Evolutionary conservation across 2,888 invertebrate species (phyloP), one percentile per base, ranked within the genome.

Genomic region (Poecilus cupreus): DNA sequence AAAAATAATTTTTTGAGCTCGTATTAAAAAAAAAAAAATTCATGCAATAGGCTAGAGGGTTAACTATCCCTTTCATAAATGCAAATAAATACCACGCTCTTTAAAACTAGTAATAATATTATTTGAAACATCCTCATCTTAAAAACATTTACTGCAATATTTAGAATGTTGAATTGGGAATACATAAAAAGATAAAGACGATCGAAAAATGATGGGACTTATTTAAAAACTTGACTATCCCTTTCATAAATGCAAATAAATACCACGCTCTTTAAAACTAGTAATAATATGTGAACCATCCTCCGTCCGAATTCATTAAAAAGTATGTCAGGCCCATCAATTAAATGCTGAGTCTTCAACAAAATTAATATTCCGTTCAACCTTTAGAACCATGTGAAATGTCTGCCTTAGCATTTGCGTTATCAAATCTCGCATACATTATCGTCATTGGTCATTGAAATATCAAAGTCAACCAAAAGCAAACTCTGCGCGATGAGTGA

Each of bases 251-350:
- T 11, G 1, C 20, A 54, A 54, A 54, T 54, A 54, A 54, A 54
- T 54, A 54, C 11, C 54, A 54, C 22, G 54, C 20, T 54, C 18
- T 54, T 54, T 54, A 22, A 54, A 54, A 22, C 18, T 54, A 1
- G 20, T 32, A 32, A 32, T 32, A 32, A 20, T 54, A 54, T 54
- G 18, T 54, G 20, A 54, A 22, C 20, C 54, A 20, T 54, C 54
- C 20, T 54, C 11, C 18, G 22, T 3, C 54, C 16, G 22, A 60
- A 13, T 60, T 26, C 22, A 60, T 60, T 18, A n/a, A 60, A 60
- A 60, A 60, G 60, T 60, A 24, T 60, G 60, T 32, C 60, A 60
- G 46, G 32, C 60, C 16, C 60, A 60, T 60, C 60, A 60, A 26
- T 60, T 60, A 26, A 60, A 60, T 26, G n/a, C 11, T 60, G 13